Conservation (phyloP, 2,797 vertebrate genomes). For the Nannoperca obscura region DNA sequence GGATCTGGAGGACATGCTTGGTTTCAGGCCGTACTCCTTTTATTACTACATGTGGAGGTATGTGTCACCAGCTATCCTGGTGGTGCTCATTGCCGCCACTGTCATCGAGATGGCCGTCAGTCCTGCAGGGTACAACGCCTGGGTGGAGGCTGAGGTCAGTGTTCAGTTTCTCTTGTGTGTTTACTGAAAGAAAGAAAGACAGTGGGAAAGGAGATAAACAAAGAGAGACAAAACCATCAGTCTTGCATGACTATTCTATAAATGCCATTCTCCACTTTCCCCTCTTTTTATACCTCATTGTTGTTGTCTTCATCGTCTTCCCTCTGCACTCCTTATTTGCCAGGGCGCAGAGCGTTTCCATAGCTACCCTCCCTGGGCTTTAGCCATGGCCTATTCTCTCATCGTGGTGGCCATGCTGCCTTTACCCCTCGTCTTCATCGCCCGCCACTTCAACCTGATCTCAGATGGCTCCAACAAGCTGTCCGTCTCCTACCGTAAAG, state of each 20-base stretch:
- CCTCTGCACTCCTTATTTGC: slow-evolving; percentile 4
- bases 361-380: slow-evolving; percentile 95
- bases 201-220: not conserved
- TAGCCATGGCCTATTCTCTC: slow-evolving; percentile 92
- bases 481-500: slow-evolving; percentile 97
- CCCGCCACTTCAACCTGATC: slow-evolving; percentile 92
- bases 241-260: not conserved
- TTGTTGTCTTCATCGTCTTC: not conserved
- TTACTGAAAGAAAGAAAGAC: not conserved
- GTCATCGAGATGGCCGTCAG: slow-evolving; percentile 93
- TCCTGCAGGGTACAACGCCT: slow-evolving; percentile 95
- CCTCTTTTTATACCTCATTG: accelerated
- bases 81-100: slow-evolving; percentile 89
- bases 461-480: slow-evolving; percentile 97
- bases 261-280: not conserved
- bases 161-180: not conserved
- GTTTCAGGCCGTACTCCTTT: slow-evolving; percentile 91
- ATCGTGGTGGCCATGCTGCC: slow-evolving; percentile 93
- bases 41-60: slow-evolving; percentile 99
- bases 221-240: not conserved
- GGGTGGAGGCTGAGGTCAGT: slow-evolving; percentile 93
- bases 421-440: slow-evolving; percentile 92
- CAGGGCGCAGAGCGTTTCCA: slow-evolving; percentile 93
- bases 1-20: slow-evolving; percentile 97
- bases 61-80: slow-evolving; percentile 90